A percentile compares a stretch with the other conserved stretches of the same genome.
phyloP scores from a whole-genome alignment of 2,797 vertebrate species.

The Lacerta bilineata region DNA sequence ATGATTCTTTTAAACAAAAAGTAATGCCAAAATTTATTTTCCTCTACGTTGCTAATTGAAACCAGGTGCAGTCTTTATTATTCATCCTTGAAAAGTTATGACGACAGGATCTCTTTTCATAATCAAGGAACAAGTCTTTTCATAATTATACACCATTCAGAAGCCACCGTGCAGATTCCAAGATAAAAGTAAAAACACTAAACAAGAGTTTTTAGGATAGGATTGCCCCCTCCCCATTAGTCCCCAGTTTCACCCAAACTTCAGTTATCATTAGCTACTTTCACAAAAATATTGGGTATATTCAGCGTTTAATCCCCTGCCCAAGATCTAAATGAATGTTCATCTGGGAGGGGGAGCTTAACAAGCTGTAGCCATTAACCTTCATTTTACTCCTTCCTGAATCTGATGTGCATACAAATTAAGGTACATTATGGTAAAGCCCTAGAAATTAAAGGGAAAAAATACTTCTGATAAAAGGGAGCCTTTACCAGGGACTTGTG shows the following conservation, averaged over 20 bases:
- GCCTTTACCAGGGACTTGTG: not conserved
- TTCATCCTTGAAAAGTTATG: slow-evolving; percentile 85
- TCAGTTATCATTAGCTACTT: slow-evolving; percentile 78
- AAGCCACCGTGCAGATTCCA: slow-evolving; percentile 78
- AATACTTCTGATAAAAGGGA: slow-evolving; percentile 31
- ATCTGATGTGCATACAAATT: slow-evolving; percentile 14
- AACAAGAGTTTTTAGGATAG: slow-evolving; percentile 71
- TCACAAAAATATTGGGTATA: slow-evolving; percentile 68
- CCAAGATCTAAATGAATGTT: not conserved
- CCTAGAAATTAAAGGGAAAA: slow-evolving; percentile 13
- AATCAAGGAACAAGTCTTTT: slow-evolving; percentile 82
- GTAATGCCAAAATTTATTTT: slow-evolving; percentile 69
- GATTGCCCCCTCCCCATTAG: slow-evolving; percentile 75
- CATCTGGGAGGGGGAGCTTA: not conserved
- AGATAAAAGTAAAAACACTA: slow-evolving; percentile 77
- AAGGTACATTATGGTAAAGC: not conserved
- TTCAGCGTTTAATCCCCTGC: slow-evolving; percentile 44
- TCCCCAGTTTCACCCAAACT: slow-evolving; percentile 78
- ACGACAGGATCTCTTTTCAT: slow-evolving; percentile 83
- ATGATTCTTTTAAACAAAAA: slow-evolving; percentile 80
- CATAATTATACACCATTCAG: slow-evolving; percentile 85
- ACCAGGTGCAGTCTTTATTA: slow-evolving; percentile 85
- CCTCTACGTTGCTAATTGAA: slow-evolving; percentile 80
- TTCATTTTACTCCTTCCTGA: slow-evolving; percentile 21
- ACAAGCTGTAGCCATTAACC: not conserved